Evolutionary conservation across 1,140 invertebrate genomes (phyloP).

Genomic region (Episyrphus balteatus): DNA sequence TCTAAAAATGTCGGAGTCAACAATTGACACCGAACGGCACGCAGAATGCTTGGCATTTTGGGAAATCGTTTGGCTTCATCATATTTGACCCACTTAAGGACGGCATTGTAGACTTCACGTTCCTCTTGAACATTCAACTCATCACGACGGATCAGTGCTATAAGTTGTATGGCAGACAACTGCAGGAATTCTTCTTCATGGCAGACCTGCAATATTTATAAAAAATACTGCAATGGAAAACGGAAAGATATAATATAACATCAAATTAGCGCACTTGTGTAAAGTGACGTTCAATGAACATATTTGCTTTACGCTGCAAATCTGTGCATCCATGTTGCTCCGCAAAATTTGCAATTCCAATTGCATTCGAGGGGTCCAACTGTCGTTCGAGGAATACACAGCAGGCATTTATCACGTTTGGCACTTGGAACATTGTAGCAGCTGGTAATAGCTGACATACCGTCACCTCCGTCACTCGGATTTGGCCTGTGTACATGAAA

Average conservation of each 20-base stretch:
- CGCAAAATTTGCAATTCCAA: slow-evolving; percentile 84
- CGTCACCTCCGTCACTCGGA: slow-evolving; percentile 78
- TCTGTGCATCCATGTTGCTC: slow-evolving; percentile 80
- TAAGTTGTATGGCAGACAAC: slow-evolving; percentile 63
- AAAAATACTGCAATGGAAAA: slow-evolving; percentile 4
- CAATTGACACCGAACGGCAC: slow-evolving; percentile 80
- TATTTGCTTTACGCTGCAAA: slow-evolving; percentile 72
- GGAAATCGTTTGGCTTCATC: slow-evolving; percentile 71
- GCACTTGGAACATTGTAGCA: slow-evolving; percentile 88
- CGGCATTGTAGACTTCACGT: slow-evolving; percentile 82
- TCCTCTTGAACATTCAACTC: slow-evolving; percentile 85
- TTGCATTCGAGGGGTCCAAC: slow-evolving; percentile 84
- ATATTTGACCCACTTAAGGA: slow-evolving; percentile 80
- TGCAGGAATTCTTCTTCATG: slow-evolving; percentile 85
- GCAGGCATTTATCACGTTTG: slow-evolving; percentile 82
- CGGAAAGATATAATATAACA: neutral
- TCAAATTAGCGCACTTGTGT: slow-evolving; percentile 48
- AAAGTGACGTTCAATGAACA: slow-evolving; percentile 84
- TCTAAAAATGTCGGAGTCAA: slow-evolving; percentile 80
- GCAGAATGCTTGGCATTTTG: slow-evolving; percentile 77
- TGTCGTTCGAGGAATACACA: slow-evolving; percentile 82
- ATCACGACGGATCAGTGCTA: slow-evolving; percentile 71
- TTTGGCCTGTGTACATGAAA: slow-evolving; percentile 86
- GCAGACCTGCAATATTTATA: slow-evolving; percentile 52
- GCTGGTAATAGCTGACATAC: slow-evolving; percentile 82